Evolutionary conservation across 2,113 vertebrate genomes (phyloP), one percentile per base, ranked within the genome.

Genomic region (Okapia johnstoni): DNA sequence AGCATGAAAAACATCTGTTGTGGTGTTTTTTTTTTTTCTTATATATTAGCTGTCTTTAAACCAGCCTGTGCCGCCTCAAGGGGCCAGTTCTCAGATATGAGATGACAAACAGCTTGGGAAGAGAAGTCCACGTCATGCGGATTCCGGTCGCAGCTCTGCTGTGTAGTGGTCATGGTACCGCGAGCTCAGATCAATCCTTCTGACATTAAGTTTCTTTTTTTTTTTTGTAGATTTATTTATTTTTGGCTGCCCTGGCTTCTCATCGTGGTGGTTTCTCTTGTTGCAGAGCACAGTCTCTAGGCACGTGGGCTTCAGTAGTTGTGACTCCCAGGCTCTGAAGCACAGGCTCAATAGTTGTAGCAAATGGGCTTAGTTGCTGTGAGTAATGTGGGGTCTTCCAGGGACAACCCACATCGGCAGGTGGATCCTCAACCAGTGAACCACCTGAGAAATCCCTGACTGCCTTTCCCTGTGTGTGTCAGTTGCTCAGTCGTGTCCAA

Each of bases 401-500:
- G 36, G 66, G 23, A 25, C 12, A 26, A 43, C 70, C 70, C 70
- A 76, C 12, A 15, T 76, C 1, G 0, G 70, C 70, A 76, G 23
- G 40, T 76, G 63, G 63, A 12, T 36, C 63, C n/a, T 70, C 63
- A 21, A 4, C 63, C 63, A n/a, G 61, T 36, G 23, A 12, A 26
- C 40, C 40, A 43, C 19, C 66, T 23, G n/a, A 73, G 66, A 40
- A 73, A 73, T 12, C 66, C 61, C 66, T 2, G 1, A 36, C 63
- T 66, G 4, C 9, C 1, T 21, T 70, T 36, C 63, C n/a, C n/a
- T 11, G n/a, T 36, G 63, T 36, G 63, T 36, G 63, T 66, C 63
- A 66, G 17, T 70, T n/a, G 0, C 2, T 66, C 1, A 36, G n/a
- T 36, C 9, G 0, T 36, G n/a, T 36, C 63, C n/a, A 70, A 21